Percentiles rank a stretch among this genome's conserved stretches.
Evolutionary conservation across 1,140 invertebrate genomes (phyloP).

Genomic region (Tachypleus tridentatus): DNA sequence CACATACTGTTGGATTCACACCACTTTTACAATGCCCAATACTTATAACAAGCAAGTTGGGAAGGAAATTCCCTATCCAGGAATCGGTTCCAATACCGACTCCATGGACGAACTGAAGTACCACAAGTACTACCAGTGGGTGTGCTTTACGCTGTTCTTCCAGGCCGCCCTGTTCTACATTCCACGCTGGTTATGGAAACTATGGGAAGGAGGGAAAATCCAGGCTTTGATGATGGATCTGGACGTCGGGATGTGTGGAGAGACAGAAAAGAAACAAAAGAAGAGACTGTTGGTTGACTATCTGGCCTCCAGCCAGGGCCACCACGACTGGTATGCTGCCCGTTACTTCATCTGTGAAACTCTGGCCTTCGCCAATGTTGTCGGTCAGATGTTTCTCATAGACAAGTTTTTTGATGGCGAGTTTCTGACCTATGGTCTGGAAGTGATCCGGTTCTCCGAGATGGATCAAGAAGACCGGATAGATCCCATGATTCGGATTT

Average conservation of each 20-base stretch:
- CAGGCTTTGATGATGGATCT: conserved; percentile 91
- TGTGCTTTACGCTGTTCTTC: conserved; percentile 49
- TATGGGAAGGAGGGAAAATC: conserved; percentile 91
- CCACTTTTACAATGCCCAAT: conserved; percentile 68
- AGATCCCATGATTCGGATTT: conserved; percentile 90
- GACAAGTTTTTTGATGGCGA: conserved; percentile 92
- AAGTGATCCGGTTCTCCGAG: conserved; percentile 83
- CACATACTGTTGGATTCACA: conserved; percentile 91
- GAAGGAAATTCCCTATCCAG: conserved; percentile 56
- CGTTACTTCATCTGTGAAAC: conserved; percentile 86
- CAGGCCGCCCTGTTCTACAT: conserved; percentile 94
- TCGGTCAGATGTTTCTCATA: conserved; percentile 96
- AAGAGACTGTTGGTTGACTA: conserved; percentile 91
- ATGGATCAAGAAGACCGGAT: conserved; percentile 81
- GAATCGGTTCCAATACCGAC: conserved; percentile 34
- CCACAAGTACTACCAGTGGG: conserved; percentile 37
- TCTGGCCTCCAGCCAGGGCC: conserved; percentile 76
- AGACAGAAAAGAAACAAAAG: conserved; percentile 89
- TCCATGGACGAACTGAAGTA: conserved; percentile 35
- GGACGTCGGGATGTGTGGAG: conserved; percentile 78
- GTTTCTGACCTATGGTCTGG: conserved; percentile 86
- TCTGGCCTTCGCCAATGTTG: conserved; percentile 74
- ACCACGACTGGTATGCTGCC: conserved; percentile 94
- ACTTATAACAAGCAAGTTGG: conserved; percentile 54
- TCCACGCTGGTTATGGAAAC: conserved; percentile 91